A percentile compares a stretch with the other conserved stretches of the same genome.
phyloP scores from a whole-genome alignment of 1,140 invertebrate genomes.

The Pogonus chalceus region DNA sequence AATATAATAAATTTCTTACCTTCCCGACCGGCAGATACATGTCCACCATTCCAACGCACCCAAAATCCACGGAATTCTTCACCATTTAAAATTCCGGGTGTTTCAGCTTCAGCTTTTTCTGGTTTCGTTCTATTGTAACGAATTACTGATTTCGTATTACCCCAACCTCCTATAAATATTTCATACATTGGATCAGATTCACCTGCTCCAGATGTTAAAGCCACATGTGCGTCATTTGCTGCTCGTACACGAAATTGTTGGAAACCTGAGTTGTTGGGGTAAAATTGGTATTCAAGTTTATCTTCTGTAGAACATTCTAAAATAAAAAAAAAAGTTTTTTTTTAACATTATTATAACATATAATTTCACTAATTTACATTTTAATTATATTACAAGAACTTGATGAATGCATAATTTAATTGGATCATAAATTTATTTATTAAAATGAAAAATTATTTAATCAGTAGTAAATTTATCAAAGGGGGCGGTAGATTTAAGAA shows the following conservation, averaged over 20 bases:
- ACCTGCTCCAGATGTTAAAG: conserved; percentile 52
- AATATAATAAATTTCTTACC: too few species aligned
- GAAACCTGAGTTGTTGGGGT: conserved; percentile 51
- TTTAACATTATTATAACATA: too few species aligned
- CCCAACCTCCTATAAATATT: conserved; percentile 76
- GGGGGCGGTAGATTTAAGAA: too few species aligned
- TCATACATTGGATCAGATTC: conserved; percentile 66
- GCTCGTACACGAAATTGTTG: conserved; percentile 66
- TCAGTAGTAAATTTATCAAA: too few species aligned
- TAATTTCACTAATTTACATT: too few species aligned
- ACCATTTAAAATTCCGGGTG: conserved; percentile 53
- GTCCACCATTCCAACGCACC: conserved; percentile 64
- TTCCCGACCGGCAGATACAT: conserved; percentile 54
- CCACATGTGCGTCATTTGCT: conserved; percentile 69
- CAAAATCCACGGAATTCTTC: conserved; percentile 72
- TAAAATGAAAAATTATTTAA: too few species aligned
- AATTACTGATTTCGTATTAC: conserved; percentile 72
- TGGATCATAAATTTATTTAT: too few species aligned
- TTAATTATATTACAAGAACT: too few species aligned
- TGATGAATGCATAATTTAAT: too few species aligned
- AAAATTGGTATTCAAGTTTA: conserved; percentile 71
- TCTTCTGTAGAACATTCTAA: conserved; percentile 65
- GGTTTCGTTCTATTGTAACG: conserved; percentile 67
- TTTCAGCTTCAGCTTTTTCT: conserved; percentile 61
- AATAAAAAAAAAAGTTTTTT: conserved; percentile 31